These are phyloP conservation scores for Schizotus pectinicornis DNA, from an alignment of 2,888 invertebrate genomes.

Conservation along the genomic window DNA sequence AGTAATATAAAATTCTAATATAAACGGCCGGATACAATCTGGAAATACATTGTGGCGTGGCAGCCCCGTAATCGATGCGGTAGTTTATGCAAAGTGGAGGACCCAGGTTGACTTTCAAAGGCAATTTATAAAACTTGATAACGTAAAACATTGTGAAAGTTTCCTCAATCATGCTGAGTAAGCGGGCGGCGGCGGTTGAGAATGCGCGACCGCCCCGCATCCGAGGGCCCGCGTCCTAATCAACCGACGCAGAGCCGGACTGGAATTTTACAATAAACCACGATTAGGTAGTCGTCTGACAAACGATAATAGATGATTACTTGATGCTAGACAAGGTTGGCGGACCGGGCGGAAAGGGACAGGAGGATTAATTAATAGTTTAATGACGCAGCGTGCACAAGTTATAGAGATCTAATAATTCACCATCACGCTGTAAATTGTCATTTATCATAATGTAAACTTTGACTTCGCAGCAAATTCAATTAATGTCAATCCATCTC, in stretches of 20 bases:
- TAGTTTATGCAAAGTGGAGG: constrained; percentile 57
- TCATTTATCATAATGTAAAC: constrained; percentile 58
- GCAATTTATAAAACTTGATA: constrained; percentile 57
- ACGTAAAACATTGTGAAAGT: constrained; percentile 54
- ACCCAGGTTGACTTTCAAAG: constrained; percentile 55
- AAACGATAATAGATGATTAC: constrained; percentile 33
- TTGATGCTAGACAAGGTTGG: constrained; percentile 8
- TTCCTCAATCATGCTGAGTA: constrained; percentile 47
- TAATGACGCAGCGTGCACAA: constrained; percentile 50
- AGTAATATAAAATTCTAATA: constrained; percentile 58
- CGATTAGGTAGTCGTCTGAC: not conserved
- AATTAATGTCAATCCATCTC: constrained; percentile 54
- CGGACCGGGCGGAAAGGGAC: constrained; percentile 29
- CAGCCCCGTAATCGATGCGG: constrained; percentile 55
- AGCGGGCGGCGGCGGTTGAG: constrained; percentile 11
- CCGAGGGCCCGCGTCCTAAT: too few species aligned
- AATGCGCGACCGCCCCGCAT: not conserved
- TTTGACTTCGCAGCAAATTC: constrained; percentile 57
- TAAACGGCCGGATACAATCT: constrained; percentile 58
- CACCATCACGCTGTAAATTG: constrained; percentile 55
- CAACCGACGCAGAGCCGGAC: not conserved
- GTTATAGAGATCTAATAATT: constrained; percentile 55
- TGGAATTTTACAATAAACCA: not conserved
- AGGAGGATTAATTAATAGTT: constrained; percentile 53
- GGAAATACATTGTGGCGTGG: constrained; percentile 56